These are phyloP conservation scores for Anas bernieri DNA, from an alignment of 2,797 vertebrate genomes.

Conservation along the genomic window DNA sequence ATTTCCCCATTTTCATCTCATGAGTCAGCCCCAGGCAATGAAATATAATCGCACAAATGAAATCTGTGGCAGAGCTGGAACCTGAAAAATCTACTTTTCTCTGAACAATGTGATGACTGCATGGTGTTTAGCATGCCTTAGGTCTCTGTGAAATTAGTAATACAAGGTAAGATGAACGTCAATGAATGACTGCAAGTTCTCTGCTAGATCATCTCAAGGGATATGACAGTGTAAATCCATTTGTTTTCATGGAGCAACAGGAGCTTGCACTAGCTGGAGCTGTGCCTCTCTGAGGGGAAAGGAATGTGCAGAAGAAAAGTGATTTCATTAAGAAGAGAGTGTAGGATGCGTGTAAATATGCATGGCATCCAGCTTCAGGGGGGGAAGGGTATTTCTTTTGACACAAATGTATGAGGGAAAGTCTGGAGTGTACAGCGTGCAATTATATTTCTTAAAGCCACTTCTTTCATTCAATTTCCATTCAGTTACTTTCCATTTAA, in stretches of 20 bases:
- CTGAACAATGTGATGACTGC: rapidly evolving
- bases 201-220: neutral
- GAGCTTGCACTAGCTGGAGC: neutral
- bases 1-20: slow-evolving; percentile 25
- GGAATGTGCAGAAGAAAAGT: neutral
- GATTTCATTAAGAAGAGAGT: neutral
- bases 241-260: neutral
- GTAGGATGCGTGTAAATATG: neutral
- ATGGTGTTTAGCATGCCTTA: neutral
- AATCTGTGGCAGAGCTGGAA: slow-evolving; percentile 2
- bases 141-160: neutral
- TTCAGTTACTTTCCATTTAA: neutral
- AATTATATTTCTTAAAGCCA: neutral
- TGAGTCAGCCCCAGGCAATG: neutral
- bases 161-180: neutral
- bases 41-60: neutral
- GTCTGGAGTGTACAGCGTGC: neutral
- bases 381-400: neutral
- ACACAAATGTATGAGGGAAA: neutral
- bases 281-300: neutral
- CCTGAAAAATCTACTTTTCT: neutral
- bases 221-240: neutral
- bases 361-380: neutral
- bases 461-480: neutral
- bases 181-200: neutral